These are phyloP conservation scores for Agrilus cyanescens DNA, from an alignment of 2,888 invertebrate species.

Conservation along the genomic window DNA sequence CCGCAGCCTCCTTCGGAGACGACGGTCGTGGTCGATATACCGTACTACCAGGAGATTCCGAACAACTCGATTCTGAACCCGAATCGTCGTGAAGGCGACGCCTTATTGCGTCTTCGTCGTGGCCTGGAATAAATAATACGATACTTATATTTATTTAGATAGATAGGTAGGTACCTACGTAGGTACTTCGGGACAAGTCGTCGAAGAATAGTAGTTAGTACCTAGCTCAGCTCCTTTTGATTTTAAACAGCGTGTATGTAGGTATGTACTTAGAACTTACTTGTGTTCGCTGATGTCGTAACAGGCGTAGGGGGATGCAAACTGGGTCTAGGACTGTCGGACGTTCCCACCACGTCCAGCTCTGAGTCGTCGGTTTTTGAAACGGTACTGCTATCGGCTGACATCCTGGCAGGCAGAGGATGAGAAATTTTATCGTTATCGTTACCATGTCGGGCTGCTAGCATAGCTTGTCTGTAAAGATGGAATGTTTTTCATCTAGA, in stretches of 20 bases:
- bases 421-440: slow-evolving; percentile 44
- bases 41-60: slow-evolving; percentile 43
- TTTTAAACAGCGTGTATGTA: no score
- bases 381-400: slow-evolving; percentile 38
- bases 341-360: slow-evolving; percentile 79
- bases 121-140: slow-evolving; percentile 38
- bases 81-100: slow-evolving; percentile 51
- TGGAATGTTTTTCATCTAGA: background rate
- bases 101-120: slow-evolving; percentile 41
- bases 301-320: slow-evolving; percentile 34
- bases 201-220: background rate
- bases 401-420: slow-evolving; percentile 35
- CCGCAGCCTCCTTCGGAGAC: slow-evolving; percentile 36
- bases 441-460: slow-evolving; percentile 38
- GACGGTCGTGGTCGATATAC: slow-evolving; percentile 34
- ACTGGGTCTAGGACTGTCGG: slow-evolving; percentile 66
- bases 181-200: slow-evolving; percentile 3
- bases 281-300: slow-evolving; percentile 26
- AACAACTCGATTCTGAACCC: slow-evolving; percentile 63
- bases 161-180: slow-evolving; percentile 7
- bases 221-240: no score
- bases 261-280: slow-evolving; percentile 15
- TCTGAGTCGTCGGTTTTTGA: slow-evolving; percentile 74
- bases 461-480: slow-evolving; percentile 62
- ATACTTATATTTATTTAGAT: no score